Conservation (phyloP, 1,140 invertebrate genomes). For the Cydia amplana region DNA sequence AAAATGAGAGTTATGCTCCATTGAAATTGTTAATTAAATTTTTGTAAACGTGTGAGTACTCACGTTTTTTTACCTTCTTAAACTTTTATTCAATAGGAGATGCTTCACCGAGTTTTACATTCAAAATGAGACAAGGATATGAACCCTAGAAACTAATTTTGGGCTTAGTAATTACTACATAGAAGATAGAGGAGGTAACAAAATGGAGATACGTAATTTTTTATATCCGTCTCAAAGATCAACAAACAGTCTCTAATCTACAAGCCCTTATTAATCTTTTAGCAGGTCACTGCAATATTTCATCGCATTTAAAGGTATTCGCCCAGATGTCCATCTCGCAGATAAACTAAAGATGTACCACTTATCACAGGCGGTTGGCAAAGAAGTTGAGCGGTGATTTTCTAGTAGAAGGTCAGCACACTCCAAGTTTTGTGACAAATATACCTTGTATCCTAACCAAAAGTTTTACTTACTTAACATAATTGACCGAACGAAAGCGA, state of each 20-base stretch:
- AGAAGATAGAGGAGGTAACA: no score
- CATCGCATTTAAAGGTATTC: neutral
- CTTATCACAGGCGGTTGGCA: no score
- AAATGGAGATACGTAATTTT: no score
- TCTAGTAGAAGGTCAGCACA: no score
- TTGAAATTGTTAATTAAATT: slow-evolving; percentile 30
- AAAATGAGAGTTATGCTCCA: slow-evolving; percentile 35
- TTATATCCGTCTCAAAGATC: no score
- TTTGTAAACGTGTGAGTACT: slow-evolving; percentile 17
- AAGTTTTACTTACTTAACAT: no score
- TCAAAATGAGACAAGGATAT: neutral
- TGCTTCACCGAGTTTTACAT: neutral
- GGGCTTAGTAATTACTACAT: no score
- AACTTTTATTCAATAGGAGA: neutral
- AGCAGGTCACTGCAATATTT: neutral
- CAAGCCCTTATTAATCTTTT: neutral
- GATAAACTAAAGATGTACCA: neutral
- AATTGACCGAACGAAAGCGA: no score
- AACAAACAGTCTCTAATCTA: neutral
- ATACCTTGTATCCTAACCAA: no score
- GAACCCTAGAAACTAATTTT: no score
- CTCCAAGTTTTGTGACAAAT: no score
- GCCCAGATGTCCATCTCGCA: neutral
- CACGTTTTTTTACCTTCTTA: neutral
- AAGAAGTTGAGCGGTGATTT: no score